Evolutionary conservation across 1,140 invertebrate species (phyloP), one percentile per base, ranked within the genome.

Genomic region (Trichonephila inaurata): DNA sequence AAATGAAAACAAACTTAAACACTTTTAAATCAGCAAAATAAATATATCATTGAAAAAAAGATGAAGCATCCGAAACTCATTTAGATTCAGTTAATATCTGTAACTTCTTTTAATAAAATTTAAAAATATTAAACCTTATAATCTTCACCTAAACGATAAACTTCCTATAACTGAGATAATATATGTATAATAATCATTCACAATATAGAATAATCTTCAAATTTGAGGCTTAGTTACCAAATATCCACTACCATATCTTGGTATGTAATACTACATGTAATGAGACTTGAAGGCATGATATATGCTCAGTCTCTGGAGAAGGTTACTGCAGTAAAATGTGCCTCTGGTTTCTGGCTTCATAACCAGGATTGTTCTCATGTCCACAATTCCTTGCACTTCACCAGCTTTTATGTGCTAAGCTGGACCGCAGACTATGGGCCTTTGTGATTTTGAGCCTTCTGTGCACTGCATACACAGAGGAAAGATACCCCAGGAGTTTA

Each of bases 381-480:
- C 4, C 28, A 77, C 72, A 77, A 77, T 77, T 18, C 14, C 72
- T 33, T 18, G 62, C 72, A 33, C 72, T 77, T 40, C 72, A 77
- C 72, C 28, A 77, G 33, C 28, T 33, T 66, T 88, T 88, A 28
- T 87, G 7, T 61, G 21, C 61, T 28, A 64, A 88, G 66, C 33
- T 77, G 66, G 21, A 87, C 60, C 58, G 12, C 62, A n/a, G 40
- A 89, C 7, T 7, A 40, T 10, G 44, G 77, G 51, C 16, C 69
- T 91, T 40, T 81, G 51, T 81, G 77, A 62, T 60, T 40, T 91
- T 18, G 10, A 82, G 44, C 58, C 89, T 91, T 44, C 72, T 91
- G n/a, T 81, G 10, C n/a, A 12, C 40, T 16, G 7, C 82, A n/a
- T 24, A 28, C 7, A 91, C n/a, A 33, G 89, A 21, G 21, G 24